Base-by-base conservation (phyloP, 2,888 invertebrate genomes). In the Dasypolia templi region DNA sequence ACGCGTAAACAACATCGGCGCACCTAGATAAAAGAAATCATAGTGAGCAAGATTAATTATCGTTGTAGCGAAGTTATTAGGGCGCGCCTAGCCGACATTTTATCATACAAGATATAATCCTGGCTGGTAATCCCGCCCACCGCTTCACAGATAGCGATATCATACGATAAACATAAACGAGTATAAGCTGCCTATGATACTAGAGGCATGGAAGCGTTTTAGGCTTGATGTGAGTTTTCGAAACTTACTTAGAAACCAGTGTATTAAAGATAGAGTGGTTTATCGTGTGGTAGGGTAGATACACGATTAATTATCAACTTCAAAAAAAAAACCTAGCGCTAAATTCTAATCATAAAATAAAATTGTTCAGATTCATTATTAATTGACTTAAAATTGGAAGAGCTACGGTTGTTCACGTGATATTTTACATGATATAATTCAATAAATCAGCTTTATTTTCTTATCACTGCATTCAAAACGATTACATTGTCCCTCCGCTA, bases 61-160 rank as follows among this genome's bases (percentile, higher is more conserved):
- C 89, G 88, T 83, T 82, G 86, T 85, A 88, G 81, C 70, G 67
- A 87, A 90, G 89, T 90, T 91, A 93, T 92, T 90, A 86, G 81
- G 86, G 87, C 75, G 85, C 77, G 85, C 79, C 80, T 83, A 79
- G 85, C 89, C 88, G 84, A 74, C 89, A 87, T 91, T 93, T 92
- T 92, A 94, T 93, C 92, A 92, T 91, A 92, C 91, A 92, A 91
- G 91, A 91, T 92, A 91, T 93, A 93, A 93, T 92, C 92, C 89
- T 85, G 85, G 87, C 85, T 81, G 82, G 90, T 91, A 90, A 92
- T 92, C 93, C 92, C 88, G 88, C 89, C 75, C 75, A 75, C 74
- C 87, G 88, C 89, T 79, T 55, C 75, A 82, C 80, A 85, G 87
- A 91, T 89, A 89, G 87, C 90, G 89, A 90, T 92, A 90, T 87